Evolutionary conservation across 2,113 vertebrate genomes (phyloP), one percentile per base, ranked within the genome.

Genomic region (Lophotis ruficrista): DNA sequence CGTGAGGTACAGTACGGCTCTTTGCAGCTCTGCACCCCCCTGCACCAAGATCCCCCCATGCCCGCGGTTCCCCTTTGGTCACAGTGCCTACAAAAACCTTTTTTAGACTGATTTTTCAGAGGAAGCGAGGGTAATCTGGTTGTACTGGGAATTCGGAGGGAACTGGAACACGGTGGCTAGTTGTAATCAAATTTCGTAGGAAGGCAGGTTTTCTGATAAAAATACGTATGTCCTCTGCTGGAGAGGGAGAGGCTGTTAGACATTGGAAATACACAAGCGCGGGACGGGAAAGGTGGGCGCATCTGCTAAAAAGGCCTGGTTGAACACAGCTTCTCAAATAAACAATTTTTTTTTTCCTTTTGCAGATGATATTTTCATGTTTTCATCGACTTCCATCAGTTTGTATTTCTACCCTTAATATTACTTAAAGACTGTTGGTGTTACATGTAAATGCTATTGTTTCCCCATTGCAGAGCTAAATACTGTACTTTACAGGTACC

Each of bases 41-140:
- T 53, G 38, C 62, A 50, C 51, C 1, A 4, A 68, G 37, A 15
- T 4, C 18, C 3, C 12, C 4, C 6, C 22, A 15, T 0, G 0
- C 15, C 16, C 2, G 1, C 2, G 0, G 6, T 24, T 70, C 18
- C 30, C 31, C 6, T 69, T 68, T 8, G 6, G 25, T 14, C 19
- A 38, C 8, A 3, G n/a, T 1, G 1, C 9, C 2, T n/a, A 17
- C 24, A 21, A 77, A 47, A 14, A 33, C 12, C 7, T 38, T 7
- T 35, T n/a, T 41, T 12, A 53, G 19, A 27, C 45, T 47, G 22
- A 4, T 54, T 60, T 75, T 86, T 28, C 30, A 19, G 61, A 24
- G 23, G n/a, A 51, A 82, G 13, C 0, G 0, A 33, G 25, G 22
- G 24, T 21, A 6, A 21, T 14, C 2, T 5, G 35, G 22, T 48